phyloP scores from a whole-genome alignment of 2,113 vertebrate species.

The Campylomormyrus numenius region DNA sequence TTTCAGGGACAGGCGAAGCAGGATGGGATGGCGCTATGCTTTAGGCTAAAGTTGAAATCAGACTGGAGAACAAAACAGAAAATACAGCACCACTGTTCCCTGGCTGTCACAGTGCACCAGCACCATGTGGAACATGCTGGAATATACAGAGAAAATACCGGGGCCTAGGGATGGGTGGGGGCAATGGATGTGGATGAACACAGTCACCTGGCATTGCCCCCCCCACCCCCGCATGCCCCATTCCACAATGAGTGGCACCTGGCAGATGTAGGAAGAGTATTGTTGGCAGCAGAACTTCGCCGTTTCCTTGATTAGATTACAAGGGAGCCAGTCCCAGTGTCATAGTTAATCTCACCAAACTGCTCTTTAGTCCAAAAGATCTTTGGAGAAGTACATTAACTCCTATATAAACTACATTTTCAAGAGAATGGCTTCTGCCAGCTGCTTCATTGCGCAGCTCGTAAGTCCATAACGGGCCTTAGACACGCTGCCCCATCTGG shows the following conservation, averaged over 20 bases:
- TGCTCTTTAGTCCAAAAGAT: not conserved
- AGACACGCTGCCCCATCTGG: not conserved
- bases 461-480: not conserved
- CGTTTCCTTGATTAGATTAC: not conserved
- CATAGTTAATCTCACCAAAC: not conserved
- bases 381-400: not conserved
- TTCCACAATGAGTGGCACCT: not conserved
- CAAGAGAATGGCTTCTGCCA: not conserved
- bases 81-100: not conserved
- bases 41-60: not conserved
- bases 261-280: not conserved
- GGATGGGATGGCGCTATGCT: not conserved
- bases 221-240: not conserved
- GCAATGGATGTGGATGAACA: not conserved
- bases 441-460: not conserved
- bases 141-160: not conserved
- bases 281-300: not conserved
- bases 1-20: not conserved
- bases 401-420: not conserved
- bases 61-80: not conserved
- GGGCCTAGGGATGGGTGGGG: not conserved
- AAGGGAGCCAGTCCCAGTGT: not conserved
- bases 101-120: not conserved
- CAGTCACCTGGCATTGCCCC: not conserved
- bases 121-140: not conserved